Conservation (phyloP, 2,113 vertebrate genomes). For the Burhinus oedicnemus region DNA sequence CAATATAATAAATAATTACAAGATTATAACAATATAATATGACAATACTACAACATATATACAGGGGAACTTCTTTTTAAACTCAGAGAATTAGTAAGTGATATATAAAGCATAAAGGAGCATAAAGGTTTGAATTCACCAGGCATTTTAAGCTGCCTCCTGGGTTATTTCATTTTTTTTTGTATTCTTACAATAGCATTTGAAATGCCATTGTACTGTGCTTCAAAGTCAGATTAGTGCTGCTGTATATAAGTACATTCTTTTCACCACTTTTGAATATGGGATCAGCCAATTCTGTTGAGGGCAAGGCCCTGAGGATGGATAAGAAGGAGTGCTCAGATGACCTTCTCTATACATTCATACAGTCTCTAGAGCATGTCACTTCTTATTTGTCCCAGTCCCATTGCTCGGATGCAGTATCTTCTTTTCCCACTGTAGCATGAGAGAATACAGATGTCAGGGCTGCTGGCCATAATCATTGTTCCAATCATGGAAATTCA, state of each 20-base stretch:
- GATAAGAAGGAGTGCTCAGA: background rate
- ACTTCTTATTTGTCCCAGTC: background rate
- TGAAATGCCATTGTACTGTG: background rate
- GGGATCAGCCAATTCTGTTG: background rate
- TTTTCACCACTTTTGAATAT: slow-evolving; percentile 24
- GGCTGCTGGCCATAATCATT: background rate
- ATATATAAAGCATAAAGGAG: background rate
- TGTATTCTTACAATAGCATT: background rate
- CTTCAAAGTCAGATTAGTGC: background rate
- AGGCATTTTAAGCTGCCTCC: background rate
- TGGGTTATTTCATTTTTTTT: background rate
- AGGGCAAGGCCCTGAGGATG: background rate
- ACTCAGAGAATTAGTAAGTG: background rate
- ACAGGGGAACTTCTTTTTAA: background rate
- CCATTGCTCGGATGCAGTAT: background rate
- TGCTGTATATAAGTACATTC: background rate
- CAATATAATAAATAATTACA: background rate
- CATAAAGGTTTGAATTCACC: background rate
- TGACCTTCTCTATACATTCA: background rate
- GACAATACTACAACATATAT: background rate
- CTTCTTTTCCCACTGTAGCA: background rate
- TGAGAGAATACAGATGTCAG: background rate
- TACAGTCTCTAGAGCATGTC: background rate
- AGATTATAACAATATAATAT: background rate
- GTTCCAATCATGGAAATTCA: background rate